Evolutionary conservation across 2,888 invertebrate genomes (phyloP).

Genomic region (Cryptophagus acutangulus): DNA sequence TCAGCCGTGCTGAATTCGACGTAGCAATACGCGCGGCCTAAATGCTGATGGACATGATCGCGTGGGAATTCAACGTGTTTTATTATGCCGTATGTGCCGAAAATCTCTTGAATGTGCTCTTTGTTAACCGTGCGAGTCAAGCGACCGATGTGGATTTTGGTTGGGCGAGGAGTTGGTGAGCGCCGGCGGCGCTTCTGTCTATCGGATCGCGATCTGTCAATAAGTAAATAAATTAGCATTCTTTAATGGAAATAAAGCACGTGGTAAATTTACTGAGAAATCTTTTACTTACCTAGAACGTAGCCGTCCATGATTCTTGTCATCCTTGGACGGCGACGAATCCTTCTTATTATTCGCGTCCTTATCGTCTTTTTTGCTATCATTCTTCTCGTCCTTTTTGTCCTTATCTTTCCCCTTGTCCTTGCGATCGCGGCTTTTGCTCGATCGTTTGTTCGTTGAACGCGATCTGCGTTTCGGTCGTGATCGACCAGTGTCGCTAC

Average conservation of each 20-base stretch:
- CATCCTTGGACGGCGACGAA: constrained; percentile 32
- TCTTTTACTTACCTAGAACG: constrained; percentile 43
- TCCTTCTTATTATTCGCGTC: constrained; percentile 45
- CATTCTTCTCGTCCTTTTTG: constrained; percentile 37
- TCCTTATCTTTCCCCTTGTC: constrained; percentile 47
- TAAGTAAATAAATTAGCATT: constrained; percentile 38
- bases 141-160: constrained; percentile 90
- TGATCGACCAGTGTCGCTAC: constrained; percentile 61
- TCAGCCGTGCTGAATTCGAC: constrained; percentile 91
- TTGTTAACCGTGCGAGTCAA: constrained; percentile 88
- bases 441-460: constrained; percentile 40
- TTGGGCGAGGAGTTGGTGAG: constrained; percentile 85
- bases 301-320: constrained; percentile 34
- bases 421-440: constrained; percentile 33
- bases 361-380: constrained; percentile 39
- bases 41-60: constrained; percentile 81
- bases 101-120: constrained; percentile 87
- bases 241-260: too few species aligned
- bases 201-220: constrained; percentile 59
- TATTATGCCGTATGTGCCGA: constrained; percentile 80
- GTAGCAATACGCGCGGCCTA: constrained; percentile 91
- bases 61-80: constrained; percentile 85
- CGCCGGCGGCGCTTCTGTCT: constrained; percentile 70
- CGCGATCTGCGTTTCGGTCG: constrained; percentile 57
- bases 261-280: background rate